Conservation (phyloP, 2,888 invertebrate species). For the Geophilus truncorum region DNA sequence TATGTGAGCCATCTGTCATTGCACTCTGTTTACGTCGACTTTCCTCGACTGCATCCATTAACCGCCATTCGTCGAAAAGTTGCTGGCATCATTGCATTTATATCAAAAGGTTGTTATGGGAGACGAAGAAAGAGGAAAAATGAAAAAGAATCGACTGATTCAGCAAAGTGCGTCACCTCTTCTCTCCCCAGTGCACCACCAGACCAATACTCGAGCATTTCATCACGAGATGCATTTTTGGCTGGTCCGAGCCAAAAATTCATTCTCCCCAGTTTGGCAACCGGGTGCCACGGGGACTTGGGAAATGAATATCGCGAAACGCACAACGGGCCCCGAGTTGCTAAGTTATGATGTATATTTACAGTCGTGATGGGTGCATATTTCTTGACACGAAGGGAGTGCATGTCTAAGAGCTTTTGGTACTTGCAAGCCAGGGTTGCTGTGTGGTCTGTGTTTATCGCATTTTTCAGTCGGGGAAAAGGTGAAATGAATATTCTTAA, state of each 20-base stretch:
- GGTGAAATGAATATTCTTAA: background rate
- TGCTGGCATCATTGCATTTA: background rate
- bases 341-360: constrained; percentile 10
- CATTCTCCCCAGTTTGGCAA: too few relatives aligned
- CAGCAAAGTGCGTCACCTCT: background rate
- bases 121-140: background rate
- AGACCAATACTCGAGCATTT: background rate
- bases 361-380: background rate
- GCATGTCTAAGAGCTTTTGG: background rate
- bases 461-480: background rate
- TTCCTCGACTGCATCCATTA: too few relatives aligned
- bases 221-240: background rate
- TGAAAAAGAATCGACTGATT: background rate
- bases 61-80: background rate
- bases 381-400: background rate
- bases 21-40: too few relatives aligned
- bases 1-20: too few relatives aligned
- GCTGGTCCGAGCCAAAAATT: background rate
- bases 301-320: background rate
- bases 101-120: background rate
- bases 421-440: background rate
- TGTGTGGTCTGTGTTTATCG: background rate
- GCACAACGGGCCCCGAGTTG: background rate
- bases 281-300: background rate
- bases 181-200: background rate